Conservation (phyloP, 2,113 vertebrate species). For the Lophura nycthemera region DNA sequence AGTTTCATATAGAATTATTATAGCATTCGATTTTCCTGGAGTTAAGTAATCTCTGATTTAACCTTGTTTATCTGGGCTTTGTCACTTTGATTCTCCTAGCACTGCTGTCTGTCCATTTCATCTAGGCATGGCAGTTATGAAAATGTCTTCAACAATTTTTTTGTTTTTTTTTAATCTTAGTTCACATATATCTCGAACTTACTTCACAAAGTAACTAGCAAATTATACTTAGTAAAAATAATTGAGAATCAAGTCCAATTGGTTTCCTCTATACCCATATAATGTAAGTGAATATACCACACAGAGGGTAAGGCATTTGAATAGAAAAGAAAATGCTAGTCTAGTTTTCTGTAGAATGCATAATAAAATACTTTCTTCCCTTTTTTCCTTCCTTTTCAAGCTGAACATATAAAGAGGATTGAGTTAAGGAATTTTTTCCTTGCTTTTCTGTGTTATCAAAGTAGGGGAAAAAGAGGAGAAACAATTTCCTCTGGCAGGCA, state of each 20-base stretch:
- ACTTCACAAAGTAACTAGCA: background rate
- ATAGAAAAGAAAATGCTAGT: background rate
- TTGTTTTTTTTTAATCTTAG: background rate
- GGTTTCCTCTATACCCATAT: background rate
- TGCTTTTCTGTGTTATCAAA: background rate
- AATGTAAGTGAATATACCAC: background rate
- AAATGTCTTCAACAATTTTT: background rate
- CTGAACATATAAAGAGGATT: background rate
- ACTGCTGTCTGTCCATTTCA: background rate
- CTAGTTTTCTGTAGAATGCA: background rate
- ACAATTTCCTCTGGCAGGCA: background rate
- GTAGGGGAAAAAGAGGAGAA: accelerated
- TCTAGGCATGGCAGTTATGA: background rate
- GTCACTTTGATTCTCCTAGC: background rate
- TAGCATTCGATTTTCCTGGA: background rate
- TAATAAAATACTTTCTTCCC: background rate
- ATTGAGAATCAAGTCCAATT: background rate
- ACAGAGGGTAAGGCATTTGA: background rate
- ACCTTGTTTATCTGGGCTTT: background rate
- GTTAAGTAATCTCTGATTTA: background rate
- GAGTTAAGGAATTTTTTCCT: background rate
- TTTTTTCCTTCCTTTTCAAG: background rate
- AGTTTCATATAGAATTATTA: background rate
- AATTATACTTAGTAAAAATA: background rate
- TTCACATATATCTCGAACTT: background rate